Evolutionary conservation across 2,888 invertebrate species (phyloP).

Genomic region (Pyrochroa serraticornis): DNA sequence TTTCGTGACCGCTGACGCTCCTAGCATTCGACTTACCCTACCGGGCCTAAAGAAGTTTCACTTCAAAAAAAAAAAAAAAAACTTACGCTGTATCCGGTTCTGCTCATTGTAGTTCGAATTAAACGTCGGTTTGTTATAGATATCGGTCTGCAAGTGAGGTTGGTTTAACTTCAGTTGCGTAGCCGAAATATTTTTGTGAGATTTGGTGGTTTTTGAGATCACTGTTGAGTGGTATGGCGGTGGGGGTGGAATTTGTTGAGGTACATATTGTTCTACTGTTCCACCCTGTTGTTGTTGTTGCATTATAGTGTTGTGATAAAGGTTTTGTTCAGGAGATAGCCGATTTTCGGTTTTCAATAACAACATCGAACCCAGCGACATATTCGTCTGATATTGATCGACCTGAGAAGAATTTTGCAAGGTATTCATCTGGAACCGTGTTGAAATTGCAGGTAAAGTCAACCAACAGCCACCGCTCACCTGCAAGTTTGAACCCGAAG

Average conservation of each 20-base stretch:
- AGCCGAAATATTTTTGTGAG: slow-evolving; percentile 34
- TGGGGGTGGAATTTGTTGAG: slow-evolving; percentile 41
- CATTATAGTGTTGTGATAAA: slow-evolving; percentile 32
- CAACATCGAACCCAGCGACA: slow-evolving; percentile 7
- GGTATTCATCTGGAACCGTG: slow-evolving; percentile 12
- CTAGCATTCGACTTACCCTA: too few species aligned
- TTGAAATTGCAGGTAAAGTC: neutral
- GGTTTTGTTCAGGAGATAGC: slow-evolving; percentile 12
- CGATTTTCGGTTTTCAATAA: slow-evolving; percentile 9
- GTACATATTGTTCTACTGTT: slow-evolving; percentile 29
- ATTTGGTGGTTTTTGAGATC: slow-evolving; percentile 46
- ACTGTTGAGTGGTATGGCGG: slow-evolving; percentile 48
- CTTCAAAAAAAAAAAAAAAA: neutral
- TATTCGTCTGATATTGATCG: slow-evolving; percentile 11
- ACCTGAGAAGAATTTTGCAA: slow-evolving; percentile 4
- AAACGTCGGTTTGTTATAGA: slow-evolving; percentile 5
- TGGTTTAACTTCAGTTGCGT: slow-evolving; percentile 14
- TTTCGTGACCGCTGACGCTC: too few species aligned
- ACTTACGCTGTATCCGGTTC: neutral
- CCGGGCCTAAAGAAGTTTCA: too few species aligned
- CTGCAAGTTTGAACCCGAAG: slow-evolving; percentile 2
- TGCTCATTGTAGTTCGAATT: slow-evolving; percentile 13
- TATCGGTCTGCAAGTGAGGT: neutral
- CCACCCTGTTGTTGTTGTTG: slow-evolving; percentile 23
- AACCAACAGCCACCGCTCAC: neutral